phyloP scores from a whole-genome alignment of 2,113 vertebrate genomes.

The Varanus salvator region DNA sequence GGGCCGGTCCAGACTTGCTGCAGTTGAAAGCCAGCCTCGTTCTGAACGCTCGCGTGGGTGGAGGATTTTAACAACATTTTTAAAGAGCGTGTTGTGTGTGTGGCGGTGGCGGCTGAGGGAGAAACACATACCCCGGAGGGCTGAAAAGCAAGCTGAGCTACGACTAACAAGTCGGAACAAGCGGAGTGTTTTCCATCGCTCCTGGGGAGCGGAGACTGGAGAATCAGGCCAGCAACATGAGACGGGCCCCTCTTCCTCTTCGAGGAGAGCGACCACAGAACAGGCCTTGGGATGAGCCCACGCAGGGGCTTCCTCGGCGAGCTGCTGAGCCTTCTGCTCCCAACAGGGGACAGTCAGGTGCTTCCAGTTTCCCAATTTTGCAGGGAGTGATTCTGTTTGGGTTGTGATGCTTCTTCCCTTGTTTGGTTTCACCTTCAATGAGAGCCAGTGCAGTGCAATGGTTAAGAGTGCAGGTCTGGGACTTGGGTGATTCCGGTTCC shows the following conservation, averaged over 20 bases:
- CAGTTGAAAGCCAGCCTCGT: slow-evolving; percentile 31
- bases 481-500: no score
- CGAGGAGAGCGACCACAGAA: no score
- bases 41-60: not conserved
- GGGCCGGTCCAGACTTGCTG: slow-evolving; percentile 43
- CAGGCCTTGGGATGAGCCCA: no score
- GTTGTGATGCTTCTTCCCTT: no score
- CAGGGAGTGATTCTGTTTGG: no score
- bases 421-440: no score
- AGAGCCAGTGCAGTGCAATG: no score
- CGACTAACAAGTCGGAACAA: slow-evolving; percentile 62
- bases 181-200: slow-evolving; percentile 49
- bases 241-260: not conserved
- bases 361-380: no score
- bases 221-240: not conserved
- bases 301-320: no score
- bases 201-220: slow-evolving; percentile 19
- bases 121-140: slow-evolving; percentile 47
- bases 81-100: not conserved
- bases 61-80: not conserved
- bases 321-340: no score
- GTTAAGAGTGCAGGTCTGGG: no score
- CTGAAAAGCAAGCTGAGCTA: slow-evolving; percentile 65
- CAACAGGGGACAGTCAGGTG: no score
- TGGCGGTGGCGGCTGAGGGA: not conserved